Base-by-base conservation (phyloP, 1,140 invertebrate species). In the Dendroctonus valens region DNA sequence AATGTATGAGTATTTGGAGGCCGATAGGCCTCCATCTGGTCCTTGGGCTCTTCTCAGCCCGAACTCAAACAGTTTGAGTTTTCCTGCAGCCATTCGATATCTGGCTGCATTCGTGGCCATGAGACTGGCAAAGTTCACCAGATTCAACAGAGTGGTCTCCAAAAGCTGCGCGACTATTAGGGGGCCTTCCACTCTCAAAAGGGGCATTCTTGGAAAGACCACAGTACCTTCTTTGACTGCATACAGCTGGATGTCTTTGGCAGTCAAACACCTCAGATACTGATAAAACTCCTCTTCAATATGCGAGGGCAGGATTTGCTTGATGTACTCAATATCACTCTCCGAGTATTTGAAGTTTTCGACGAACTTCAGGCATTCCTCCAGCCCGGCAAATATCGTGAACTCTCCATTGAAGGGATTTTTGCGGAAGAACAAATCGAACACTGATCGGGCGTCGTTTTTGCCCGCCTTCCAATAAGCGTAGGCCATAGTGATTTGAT, bases 401-500 rank as follows among this genome's bases (percentile, higher is more conserved):
- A 98, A 99, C 83, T 99, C 97, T 59, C 97, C 97, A 73, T 93
- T 86, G 77, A 99, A 99, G 62, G 97, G 97, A 86, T 98, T 99
- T 75, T 92, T 95, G 38, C 97, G 87, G 78, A 99, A 99, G 82
- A 96, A 99, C 52, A 99, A 84, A 83, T 99, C 97, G 83, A 99
- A 99, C 0, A 97, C 93, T 4, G 96, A 93, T 50, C 82, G 82
- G 79, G 98, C 93, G 66, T 92, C 85, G 44, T 88, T 90, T 82
- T 97, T 98, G 41, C 88, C 91, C 67, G 93, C 92, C 81, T 97
- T 98, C 98, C 97, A 99, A 79, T 99, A 99, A 5, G 95, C 96
- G 83, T 99, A 99, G 0, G 96, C 95, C 97, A 99, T 99, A 15
- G 94, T 98, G 69, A 99, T 97, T 83, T 98, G 94, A 83, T 98